Evolutionary conservation across 2,888 invertebrate genomes (phyloP).

Genomic region (Apamea epomidion): DNA sequence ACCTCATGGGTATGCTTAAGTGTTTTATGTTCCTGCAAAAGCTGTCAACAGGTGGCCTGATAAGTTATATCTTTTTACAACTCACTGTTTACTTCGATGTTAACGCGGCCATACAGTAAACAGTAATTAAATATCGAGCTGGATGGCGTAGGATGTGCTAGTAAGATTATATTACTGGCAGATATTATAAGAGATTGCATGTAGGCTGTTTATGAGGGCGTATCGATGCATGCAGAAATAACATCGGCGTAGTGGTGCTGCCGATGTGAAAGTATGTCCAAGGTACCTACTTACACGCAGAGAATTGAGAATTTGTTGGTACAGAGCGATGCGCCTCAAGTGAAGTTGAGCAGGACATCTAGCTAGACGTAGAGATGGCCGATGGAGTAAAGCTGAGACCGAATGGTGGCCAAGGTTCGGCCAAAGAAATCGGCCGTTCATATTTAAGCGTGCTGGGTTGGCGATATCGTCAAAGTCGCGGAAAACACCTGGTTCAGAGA

Average conservation of each 20-base stretch:
- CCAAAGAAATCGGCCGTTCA: no score
- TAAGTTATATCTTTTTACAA: slow-evolving; percentile 26
- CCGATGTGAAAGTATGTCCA: slow-evolving; percentile 29
- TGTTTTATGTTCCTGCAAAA: not conserved
- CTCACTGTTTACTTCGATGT: slow-evolving; percentile 8
- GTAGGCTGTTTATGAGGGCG: slow-evolving; percentile 38
- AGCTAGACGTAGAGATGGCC: no score
- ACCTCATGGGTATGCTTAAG: not conserved
- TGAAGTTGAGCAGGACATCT: no score
- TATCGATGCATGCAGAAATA: slow-evolving; percentile 31
- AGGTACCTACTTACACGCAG: not conserved
- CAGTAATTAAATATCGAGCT: slow-evolving; percentile 26
- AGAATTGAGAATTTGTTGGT: no score
- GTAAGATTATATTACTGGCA: slow-evolving; percentile 32
- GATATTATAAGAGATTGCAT: slow-evolving; percentile 23
- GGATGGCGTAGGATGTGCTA: slow-evolving; percentile 18
- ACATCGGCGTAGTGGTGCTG: not conserved
- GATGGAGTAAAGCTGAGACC: no score
- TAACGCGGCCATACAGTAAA: not conserved
- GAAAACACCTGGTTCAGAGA: no score
- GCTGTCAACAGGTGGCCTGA: not conserved
- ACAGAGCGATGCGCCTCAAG: no score
- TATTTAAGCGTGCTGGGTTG: no score
- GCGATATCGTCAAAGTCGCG: no score
- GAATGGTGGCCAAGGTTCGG: no score